These are phyloP conservation scores for Tetraneura akinire DNA, from an alignment of 1,140 invertebrate species.

Conservation along the genomic window DNA sequence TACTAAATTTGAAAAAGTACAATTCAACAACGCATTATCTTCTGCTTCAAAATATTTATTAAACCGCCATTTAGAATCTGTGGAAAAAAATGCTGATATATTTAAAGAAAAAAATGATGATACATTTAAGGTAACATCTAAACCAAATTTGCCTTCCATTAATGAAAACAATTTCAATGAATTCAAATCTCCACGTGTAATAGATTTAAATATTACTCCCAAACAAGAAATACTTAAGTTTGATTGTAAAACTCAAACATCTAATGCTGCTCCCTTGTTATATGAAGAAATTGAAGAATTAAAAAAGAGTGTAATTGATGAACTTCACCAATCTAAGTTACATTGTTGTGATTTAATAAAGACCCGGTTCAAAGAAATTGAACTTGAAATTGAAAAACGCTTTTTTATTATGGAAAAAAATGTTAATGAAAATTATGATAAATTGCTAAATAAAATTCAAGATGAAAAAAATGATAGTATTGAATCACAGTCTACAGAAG, in stretches of 20 bases:
- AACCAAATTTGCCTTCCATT: not conserved
- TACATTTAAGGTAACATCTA: not conserved
- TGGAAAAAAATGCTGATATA: conserved; percentile 14
- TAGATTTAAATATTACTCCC: not conserved
- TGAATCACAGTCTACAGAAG: not conserved
- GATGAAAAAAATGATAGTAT: not conserved
- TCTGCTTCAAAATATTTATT: conserved; percentile 38
- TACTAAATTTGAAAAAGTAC: conserved; percentile 38
- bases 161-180: not conserved
- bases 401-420: conserved; percentile 28
- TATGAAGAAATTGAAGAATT: conserved; percentile 18
- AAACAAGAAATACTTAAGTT: not conserved
- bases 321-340: conserved; percentile 8
- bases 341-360: conserved; percentile 33
- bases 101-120: conserved; percentile 20
- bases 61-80: conserved; percentile 32
- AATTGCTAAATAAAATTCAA: conserved; percentile 15
- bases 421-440: conserved; percentile 36
- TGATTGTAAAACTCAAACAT: not conserved
- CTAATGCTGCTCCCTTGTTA: not conserved
- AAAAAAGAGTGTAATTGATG: conserved; percentile 12
- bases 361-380: conserved; percentile 32
- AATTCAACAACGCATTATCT: conserved; percentile 41
- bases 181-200: not conserved
- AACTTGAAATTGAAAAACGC: conserved; percentile 43